Conservation (phyloP, 2,888 invertebrate genomes). For the Ganaspis brasiliensis region DNA sequence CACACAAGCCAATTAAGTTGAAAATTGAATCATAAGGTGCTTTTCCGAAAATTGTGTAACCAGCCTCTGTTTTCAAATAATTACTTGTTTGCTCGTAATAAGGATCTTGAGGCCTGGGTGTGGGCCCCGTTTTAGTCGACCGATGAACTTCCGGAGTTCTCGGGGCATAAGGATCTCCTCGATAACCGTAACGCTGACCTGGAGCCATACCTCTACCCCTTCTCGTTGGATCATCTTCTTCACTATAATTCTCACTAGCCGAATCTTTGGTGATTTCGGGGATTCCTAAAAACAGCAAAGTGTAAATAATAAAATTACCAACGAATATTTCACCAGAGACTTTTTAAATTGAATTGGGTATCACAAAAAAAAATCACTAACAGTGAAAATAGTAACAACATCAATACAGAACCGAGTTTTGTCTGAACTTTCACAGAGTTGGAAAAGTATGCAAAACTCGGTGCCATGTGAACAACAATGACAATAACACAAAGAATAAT, state of each 20-base stretch:
- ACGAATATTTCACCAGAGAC: neutral
- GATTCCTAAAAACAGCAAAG: constrained; percentile 72
- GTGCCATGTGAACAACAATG: no score
- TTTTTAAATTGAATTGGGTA: no score
- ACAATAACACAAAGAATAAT: no score
- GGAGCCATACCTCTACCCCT: constrained; percentile 73
- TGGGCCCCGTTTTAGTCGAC: constrained; percentile 64
- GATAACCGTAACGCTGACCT: constrained; percentile 71
- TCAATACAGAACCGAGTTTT: no score
- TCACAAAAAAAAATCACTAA: no score
- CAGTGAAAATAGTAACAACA: no score
- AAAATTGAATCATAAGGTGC: no score
- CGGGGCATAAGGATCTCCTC: constrained; percentile 68
- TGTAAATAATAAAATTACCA: neutral
- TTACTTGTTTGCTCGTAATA: constrained; percentile 76
- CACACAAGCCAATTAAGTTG: no score
- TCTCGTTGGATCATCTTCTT: constrained; percentile 84
- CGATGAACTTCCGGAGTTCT: constrained; percentile 70
- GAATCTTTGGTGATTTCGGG: constrained; percentile 92
- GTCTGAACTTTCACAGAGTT: no score
- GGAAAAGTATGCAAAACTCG: no score
- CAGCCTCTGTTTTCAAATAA: constrained; percentile 71
- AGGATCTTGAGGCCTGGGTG: constrained; percentile 70
- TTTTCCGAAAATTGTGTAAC: no score
- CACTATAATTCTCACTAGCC: constrained; percentile 87